These are phyloP conservation scores for Microctenopoma steveboyesi DNA, from an alignment of 2,797 vertebrate genomes.

Conservation along the genomic window DNA sequence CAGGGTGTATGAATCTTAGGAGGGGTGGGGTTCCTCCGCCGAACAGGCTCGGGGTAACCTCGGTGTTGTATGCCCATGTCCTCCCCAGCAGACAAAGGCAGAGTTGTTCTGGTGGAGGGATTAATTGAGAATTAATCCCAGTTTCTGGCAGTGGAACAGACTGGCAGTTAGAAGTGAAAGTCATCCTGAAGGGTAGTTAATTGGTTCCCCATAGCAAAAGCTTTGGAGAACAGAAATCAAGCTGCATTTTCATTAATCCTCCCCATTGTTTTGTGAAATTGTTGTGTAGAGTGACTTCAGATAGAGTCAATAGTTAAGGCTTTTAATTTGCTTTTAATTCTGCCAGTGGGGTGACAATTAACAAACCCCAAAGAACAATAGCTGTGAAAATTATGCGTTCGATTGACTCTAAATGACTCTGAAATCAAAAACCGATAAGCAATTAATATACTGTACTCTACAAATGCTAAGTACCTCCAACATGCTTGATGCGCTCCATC, in stretches of 20 bases:
- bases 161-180: slow-evolving; percentile 87
- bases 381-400: slow-evolving; percentile 78
- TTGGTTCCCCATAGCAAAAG: slow-evolving; percentile 87
- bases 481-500: slow-evolving; percentile 53
- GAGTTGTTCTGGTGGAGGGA: slow-evolving; percentile 88
- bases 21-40: slow-evolving; percentile 75
- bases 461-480: slow-evolving; percentile 73
- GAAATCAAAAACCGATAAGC: slow-evolving; percentile 85
- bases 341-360: slow-evolving; percentile 84
- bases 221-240: slow-evolving; percentile 86
- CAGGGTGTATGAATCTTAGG: slow-evolving; percentile 84
- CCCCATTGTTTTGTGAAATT: slow-evolving; percentile 87
- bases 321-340: slow-evolving; percentile 89
- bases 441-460: slow-evolving; percentile 78
- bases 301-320: slow-evolving; percentile 86
- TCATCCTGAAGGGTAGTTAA: slow-evolving; percentile 91
- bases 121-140: slow-evolving; percentile 91
- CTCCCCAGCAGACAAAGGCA: slow-evolving; percentile 87
- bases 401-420: slow-evolving; percentile 79
- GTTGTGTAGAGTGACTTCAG: slow-evolving; percentile 86
- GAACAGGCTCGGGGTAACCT: slow-evolving; percentile 84
- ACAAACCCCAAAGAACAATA: slow-evolving; percentile 83
- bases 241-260: slow-evolving; percentile 87
- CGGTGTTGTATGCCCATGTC: slow-evolving; percentile 83
- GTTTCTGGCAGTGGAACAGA: slow-evolving; percentile 89